phyloP scores from a whole-genome alignment of 2,888 invertebrate species.

The Eueremaeus valkanovi region DNA sequence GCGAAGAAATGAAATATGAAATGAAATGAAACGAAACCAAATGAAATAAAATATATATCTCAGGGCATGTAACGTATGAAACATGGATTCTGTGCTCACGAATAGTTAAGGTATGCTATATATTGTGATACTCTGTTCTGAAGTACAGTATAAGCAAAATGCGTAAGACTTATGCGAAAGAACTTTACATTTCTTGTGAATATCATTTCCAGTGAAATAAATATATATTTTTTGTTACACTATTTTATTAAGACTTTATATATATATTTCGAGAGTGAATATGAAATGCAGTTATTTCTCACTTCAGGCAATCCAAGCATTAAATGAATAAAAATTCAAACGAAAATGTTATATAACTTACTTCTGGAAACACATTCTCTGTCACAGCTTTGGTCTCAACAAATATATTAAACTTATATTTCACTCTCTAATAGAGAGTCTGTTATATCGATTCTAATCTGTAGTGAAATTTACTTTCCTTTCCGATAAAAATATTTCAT shows the following conservation, averaged over 20 bases:
- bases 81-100: too few species aligned
- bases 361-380: neutral
- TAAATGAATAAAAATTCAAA: conserved; percentile 21
- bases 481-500: too few species aligned
- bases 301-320: conserved; percentile 25
- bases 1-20: neutral
- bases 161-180: too few species aligned
- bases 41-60: neutral
- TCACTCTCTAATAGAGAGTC: neutral
- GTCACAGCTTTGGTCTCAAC: neutral
- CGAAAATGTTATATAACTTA: neutral
- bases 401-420: neutral
- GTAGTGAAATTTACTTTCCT: neutral
- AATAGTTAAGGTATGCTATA: too few species aligned
- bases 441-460: neutral
- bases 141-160: too few species aligned
- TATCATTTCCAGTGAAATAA: too few species aligned
- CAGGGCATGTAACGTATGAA: conserved; percentile 3
- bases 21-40: neutral
- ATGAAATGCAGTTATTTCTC: neutral
- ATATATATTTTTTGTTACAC: too few species aligned
- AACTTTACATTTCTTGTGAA: too few species aligned
- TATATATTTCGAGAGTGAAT: neutral
- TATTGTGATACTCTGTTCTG: too few species aligned
- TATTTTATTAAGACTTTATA: too few species aligned